These are phyloP conservation scores for Micronycteris hirsuta DNA, from an alignment of 2,113 vertebrate genomes.

Conservation along the genomic window DNA sequence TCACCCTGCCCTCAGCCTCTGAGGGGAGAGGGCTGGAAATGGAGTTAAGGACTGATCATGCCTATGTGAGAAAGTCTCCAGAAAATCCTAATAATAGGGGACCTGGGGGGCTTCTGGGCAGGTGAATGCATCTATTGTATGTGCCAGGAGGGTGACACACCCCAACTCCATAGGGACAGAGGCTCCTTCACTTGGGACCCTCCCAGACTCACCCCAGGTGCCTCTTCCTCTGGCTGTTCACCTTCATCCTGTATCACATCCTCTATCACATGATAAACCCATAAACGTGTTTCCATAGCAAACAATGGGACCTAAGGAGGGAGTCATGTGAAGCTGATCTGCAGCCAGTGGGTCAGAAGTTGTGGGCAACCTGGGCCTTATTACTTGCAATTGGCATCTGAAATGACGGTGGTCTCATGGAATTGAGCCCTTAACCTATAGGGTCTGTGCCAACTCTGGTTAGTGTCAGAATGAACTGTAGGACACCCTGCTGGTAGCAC, in stretches of 20 bases:
- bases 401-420: not conserved
- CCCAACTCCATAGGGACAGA: not conserved
- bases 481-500: not conserved
- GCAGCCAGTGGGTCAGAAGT: not conserved
- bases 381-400: not conserved
- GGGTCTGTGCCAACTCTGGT: not conserved
- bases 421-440: not conserved
- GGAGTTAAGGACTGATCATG: too few relatives aligned
- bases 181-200: not conserved
- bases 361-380: not conserved
- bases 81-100: not conserved
- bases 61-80: not conserved
- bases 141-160: too few relatives aligned
- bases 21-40: not conserved
- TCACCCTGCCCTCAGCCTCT: not conserved
- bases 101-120: not conserved
- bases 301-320: not conserved
- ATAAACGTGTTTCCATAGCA: not conserved
- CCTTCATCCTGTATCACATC: not conserved
- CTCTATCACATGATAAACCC: not conserved
- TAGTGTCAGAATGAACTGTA: not conserved
- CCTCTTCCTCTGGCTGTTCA: not conserved
- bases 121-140: not conserved
- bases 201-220: rapidly evolving
- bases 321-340: too few relatives aligned